Base-by-base conservation (phyloP, 2,113 vertebrate genomes). In the Leptosomus discolor region DNA sequence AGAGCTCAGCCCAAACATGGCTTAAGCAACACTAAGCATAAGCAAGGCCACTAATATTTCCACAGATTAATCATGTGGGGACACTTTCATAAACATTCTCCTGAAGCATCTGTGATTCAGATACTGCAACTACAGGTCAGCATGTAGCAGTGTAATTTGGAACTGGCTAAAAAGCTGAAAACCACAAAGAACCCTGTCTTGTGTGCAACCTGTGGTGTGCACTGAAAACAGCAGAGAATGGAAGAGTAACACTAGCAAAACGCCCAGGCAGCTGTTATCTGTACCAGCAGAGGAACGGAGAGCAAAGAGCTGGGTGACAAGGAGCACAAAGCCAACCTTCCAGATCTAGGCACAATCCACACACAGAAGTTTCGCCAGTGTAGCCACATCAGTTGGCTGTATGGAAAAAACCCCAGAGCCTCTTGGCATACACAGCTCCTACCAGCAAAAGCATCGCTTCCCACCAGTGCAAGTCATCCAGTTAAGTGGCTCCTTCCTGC, bases 301-400 rank as follows among this genome's bases (percentile, higher is more conserved):
- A 29, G 53, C 4, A 32, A 43, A 45, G 20, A 86, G 37, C 37
- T 2, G 2, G 36, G 51, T 3, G 2, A 36, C 11, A 12, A 6
- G 51, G 30, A 67, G 51, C 51, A 29, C 36, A 11, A 51, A 50
- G 53, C 36, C 53, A 13, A 18, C 45, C 8, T 87, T 13, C 71
- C 53, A 21, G 24, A 32, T 4, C 16, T 8, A 41, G 67, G 53
- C 30, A 16, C 7, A 4, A 53, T 5, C 32, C 64, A 6, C 37
- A 18, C 0, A 5, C 1, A 27, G 3, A 43, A 69, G 54, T 37
- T 45, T 53, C 2, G 1, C 54, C 3, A 3, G 54, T 2, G 27
- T 7, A 60, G 54, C 32, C 54, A 16, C 27, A 32, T 37, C 45
- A 11, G 37, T 45, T 4, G 3, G 32, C 45, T 15, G 24, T 3